Conservation (phyloP, 1,140 invertebrate genomes). For the Telenomus remus region DNA sequence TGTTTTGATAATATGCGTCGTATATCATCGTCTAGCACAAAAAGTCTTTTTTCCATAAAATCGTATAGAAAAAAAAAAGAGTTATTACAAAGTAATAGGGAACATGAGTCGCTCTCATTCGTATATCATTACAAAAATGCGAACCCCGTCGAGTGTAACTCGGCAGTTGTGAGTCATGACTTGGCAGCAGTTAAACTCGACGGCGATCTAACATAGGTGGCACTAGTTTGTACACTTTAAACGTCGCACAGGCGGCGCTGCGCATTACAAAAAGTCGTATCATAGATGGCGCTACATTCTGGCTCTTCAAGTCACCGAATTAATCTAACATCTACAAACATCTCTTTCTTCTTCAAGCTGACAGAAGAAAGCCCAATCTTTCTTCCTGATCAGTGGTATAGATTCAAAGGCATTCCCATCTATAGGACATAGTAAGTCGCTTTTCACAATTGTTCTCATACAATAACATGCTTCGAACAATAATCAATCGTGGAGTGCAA, state of each 20-base stretch:
- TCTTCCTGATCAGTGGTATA: too few species aligned
- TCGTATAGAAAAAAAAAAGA: conserved; percentile 47
- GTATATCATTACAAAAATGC: conserved; percentile 44
- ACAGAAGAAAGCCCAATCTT: too few species aligned
- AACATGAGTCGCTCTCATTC: conserved; percentile 63
- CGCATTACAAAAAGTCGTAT: background rate
- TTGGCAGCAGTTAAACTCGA: conserved; percentile 40
- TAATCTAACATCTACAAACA: background rate
- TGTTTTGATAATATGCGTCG: conserved; percentile 11
- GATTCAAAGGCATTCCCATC: too few species aligned
- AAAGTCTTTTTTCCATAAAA: conserved; percentile 61
- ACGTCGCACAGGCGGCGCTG: conserved; percentile 3
- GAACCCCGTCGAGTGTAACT: conserved; percentile 27
- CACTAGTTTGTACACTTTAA: conserved; percentile 50
- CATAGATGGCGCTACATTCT: conserved; percentile 16
- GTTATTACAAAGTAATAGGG: conserved; percentile 66
- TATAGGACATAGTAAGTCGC: too few species aligned
- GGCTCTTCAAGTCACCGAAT: too few species aligned
- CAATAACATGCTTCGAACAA: too few species aligned
- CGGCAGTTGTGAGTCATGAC: conserved; percentile 28
- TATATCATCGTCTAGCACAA: conserved; percentile 58
- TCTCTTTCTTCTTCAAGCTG: background rate
- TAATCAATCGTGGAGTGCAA: too few species aligned
- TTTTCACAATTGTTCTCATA: too few species aligned
- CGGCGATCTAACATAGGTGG: conserved; percentile 40